These are phyloP conservation scores for Hypanus sabinus DNA, from an alignment of 2,113 vertebrate genomes.

Conservation along the genomic window DNA sequence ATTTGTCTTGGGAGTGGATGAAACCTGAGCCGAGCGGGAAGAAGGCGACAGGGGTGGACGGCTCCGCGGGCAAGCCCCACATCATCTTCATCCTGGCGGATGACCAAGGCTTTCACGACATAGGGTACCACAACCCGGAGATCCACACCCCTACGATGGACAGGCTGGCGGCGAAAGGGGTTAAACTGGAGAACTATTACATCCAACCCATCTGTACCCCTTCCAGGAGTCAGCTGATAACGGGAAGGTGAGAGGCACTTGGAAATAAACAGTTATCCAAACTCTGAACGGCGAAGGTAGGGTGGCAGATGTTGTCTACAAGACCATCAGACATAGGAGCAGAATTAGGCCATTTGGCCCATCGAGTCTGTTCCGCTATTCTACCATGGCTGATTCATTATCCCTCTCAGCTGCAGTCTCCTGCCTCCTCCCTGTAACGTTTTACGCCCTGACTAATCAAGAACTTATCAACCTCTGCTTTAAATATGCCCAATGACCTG, in stretches of 20 bases:
- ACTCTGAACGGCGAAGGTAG: too few species aligned
- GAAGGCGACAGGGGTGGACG: constrained; percentile 46
- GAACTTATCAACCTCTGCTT: too few species aligned
- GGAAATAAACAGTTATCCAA: too few species aligned
- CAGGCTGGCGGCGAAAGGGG: constrained; percentile 82
- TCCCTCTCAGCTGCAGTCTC: too few species aligned
- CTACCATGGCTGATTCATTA: too few species aligned
- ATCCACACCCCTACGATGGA: constrained; percentile 87
- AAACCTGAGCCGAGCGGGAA: constrained; percentile 74
- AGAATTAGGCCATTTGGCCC: too few species aligned
- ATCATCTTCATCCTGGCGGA: constrained; percentile 94
- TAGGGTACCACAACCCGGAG: constrained; percentile 87
- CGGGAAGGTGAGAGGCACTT: constrained; percentile 73
- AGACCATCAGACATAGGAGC: too few species aligned
- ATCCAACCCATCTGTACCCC: constrained; percentile 97
- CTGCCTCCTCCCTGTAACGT: too few species aligned
- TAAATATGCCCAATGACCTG: too few species aligned
- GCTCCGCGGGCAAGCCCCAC: constrained; percentile 67
- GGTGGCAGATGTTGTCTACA: too few species aligned
- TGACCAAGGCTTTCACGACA: constrained; percentile 90
- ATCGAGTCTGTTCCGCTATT: too few species aligned
- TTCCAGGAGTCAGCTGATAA: constrained; percentile 89
- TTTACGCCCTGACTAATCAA: too few species aligned
- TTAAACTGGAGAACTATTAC: constrained; percentile 95
- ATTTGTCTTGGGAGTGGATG: constrained; percentile 86